Base-by-base conservation (phyloP, 2,113 vertebrate genomes). In the Lagopus leucura region DNA sequence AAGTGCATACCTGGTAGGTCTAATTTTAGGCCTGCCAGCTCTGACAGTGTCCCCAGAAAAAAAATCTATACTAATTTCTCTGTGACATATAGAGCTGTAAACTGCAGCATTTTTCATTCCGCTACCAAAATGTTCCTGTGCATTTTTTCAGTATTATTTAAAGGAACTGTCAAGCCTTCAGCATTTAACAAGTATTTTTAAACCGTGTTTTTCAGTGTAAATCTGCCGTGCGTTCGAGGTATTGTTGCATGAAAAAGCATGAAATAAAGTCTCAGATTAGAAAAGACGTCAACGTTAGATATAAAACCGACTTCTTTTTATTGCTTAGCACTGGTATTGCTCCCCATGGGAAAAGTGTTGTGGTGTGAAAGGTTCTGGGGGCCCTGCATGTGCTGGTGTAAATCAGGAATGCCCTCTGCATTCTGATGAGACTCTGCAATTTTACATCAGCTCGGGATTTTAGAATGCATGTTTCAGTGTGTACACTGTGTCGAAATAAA, bases 51-150 rank as follows among this genome's bases (percentile, higher is more conserved):
- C 93, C 95, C 73, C 92, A 87, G 89, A 64, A 95, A 95, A 52
- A 94, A 96, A 96, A 97, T 97, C 96, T 96, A 96, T 97, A 96
- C 95, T 96, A 96, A 92, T 96, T 97, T 94, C 95, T 96, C 11
- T 0, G 88, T 91, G 92, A 94, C 95, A 91, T 38, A 84, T 58
- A 90, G 82, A 91, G 88, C 91, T 88, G 80, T 95, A 93, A 96
- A 95, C 93, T 82, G 93, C 88, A 90, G 83, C 75, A 28, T 96
- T 96, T 96, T 94, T 96, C 67, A 84, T 93, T 87, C 78, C 4
- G 2, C 63, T 73, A 90, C 73, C 48, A 42, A 97, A 96, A 86
- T 72, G 80, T 96, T 95, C 86, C 25, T 54, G 76, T 93, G 86
- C 25, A 1, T 64, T 86, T 92, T 76, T 40, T 8, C 80, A 88